Evolutionary conservation across 2,888 invertebrate genomes (phyloP), one percentile per base, ranked within the genome.

Genomic region (Oscheius sp.): DNA sequence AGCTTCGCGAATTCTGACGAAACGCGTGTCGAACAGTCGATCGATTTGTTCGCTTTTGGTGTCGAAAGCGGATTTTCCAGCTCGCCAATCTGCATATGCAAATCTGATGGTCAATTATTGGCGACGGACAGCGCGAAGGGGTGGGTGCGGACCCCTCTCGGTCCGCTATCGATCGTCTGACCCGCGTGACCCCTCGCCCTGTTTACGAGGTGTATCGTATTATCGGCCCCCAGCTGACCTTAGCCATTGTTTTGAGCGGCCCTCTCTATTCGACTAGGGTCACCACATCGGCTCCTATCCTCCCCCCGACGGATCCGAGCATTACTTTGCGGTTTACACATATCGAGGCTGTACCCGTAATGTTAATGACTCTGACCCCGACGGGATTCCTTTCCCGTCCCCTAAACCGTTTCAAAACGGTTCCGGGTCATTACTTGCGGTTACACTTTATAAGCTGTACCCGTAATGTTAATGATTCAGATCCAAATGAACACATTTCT

Each of bases 391-490:
- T 24, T 41, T 24, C 14, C 36, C 57, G 30, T 3, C 38, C 22
- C 57, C 57, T 14, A 57, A 57, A 41, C 57, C 36, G 36, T 61
- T 49, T 50, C 49, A 22, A 22, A 4, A 20, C 36, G 65, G 56
- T 44, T 70, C 45, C 33, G 70, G 59, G 32, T 66, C 59, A 51
- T 70, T 66, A 36, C 61, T 26, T 59, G n/a, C 51, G 70, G 69
- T 67, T 62, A 38, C 61, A 70, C 70, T 65, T 33, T 54, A 26
- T 33, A n/a, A 45, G 50, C 32, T 70, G 70, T 70, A 70, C 70
- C 70, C 70, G 70, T 70, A 70, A 66, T 57, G 66, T 65, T 49
- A 70, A 66, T 66, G 66, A 51, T 36, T 66, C 64, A 61, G 50
- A 67, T 33, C 56, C 49, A 44, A 22, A 32, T 36, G 65, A 56